These are phyloP conservation scores for Myiothlypis chrysogaster DNA, from an alignment of 2,797 vertebrate genomes.

Conservation along the genomic window DNA sequence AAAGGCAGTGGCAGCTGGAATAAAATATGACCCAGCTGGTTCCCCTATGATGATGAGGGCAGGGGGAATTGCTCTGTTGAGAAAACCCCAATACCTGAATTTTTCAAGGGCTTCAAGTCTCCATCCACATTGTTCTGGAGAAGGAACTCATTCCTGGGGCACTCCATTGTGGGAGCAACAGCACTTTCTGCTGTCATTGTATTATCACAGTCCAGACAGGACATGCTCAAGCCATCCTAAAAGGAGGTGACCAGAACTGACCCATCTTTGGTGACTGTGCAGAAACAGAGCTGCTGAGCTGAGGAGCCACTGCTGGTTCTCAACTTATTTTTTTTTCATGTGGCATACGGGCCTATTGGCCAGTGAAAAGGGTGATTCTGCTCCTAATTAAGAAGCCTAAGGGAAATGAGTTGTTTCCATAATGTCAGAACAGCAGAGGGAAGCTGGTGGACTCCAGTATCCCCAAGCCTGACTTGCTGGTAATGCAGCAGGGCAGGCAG, in stretches of 20 bases:
- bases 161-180: not conserved
- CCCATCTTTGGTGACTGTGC: not conserved
- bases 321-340: not conserved
- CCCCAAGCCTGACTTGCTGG: not conserved
- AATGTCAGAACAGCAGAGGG: not conserved
- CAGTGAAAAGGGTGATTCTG: not conserved
- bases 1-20: not conserved
- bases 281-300: not conserved
- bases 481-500: rapidly evolving
- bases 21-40: not conserved
- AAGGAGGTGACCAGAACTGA: not conserved
- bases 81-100: not conserved
- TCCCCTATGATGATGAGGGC: not conserved
- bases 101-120: not conserved
- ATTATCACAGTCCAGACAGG: not conserved
- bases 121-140: not conserved
- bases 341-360: not conserved
- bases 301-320: not conserved
- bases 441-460: not conserved
- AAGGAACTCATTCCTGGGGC: not conserved
- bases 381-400: not conserved
- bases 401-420: not conserved
- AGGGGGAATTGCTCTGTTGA: not conserved
- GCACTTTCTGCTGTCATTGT: not conserved
- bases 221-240: not conserved